These are phyloP conservation scores for Panorpa germanica DNA, from an alignment of 2,888 invertebrate genomes.

Conservation along the genomic window DNA sequence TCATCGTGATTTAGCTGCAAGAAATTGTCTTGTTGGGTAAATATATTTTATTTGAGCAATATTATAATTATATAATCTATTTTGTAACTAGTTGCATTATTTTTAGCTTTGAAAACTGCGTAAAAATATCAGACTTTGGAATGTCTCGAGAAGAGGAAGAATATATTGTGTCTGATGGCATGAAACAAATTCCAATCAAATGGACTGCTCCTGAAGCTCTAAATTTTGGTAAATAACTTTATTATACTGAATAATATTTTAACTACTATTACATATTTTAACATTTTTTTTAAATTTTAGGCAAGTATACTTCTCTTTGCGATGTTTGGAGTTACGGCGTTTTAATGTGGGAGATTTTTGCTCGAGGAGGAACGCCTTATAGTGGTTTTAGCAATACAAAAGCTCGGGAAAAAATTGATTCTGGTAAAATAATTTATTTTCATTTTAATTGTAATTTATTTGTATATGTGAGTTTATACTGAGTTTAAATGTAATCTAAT, in stretches of 20 bases:
- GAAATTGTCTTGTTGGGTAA: conserved; percentile 77
- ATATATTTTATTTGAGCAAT: conserved; percentile 13
- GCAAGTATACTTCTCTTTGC: conserved; percentile 85
- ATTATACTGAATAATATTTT: not conserved
- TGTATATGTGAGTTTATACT: conserved; percentile 4
- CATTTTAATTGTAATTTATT: conserved; percentile 4
- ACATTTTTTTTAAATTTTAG: conserved; percentile 25
- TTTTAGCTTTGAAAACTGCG: conserved; percentile 52
- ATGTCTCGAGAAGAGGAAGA: conserved; percentile 96
- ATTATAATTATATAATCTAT: conserved; percentile 2
- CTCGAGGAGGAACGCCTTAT: conserved; percentile 84
- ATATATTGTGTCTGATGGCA: conserved; percentile 90
- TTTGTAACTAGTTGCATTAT: conserved; percentile 5
- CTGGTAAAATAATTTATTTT: conserved; percentile 34
- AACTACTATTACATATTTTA: not conserved
- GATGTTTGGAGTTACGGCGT: conserved; percentile 97
- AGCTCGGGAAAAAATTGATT: conserved; percentile 84
- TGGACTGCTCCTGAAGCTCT: conserved; percentile 97
- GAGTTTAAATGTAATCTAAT: no score
- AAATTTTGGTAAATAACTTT: conserved; percentile 53
- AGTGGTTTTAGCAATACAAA: conserved; percentile 86
- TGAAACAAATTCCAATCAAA: conserved; percentile 97
- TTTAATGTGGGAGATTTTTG: conserved; percentile 92
- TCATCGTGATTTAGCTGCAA: conserved; percentile 85
- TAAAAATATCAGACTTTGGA: conserved; percentile 95